Evolutionary conservation across 2,113 vertebrate genomes (phyloP).

Genomic region (Alouatta palliata): DNA sequence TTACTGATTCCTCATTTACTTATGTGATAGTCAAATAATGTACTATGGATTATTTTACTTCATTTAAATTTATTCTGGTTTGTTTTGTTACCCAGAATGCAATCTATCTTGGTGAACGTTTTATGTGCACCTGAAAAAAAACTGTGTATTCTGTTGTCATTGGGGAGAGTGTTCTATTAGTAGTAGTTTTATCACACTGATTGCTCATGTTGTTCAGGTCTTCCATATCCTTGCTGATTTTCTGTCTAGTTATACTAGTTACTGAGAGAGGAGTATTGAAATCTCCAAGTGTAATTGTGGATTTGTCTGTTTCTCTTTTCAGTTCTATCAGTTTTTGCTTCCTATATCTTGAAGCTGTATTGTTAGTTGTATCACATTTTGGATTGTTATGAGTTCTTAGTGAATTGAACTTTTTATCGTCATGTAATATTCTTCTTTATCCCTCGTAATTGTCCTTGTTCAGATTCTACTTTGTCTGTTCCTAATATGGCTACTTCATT

Average conservation of each 20-base stretch:
- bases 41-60: neutral
- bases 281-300: neutral
- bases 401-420: neutral
- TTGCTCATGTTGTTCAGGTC: neutral
- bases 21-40: neutral
- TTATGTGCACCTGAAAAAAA: neutral
- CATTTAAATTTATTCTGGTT: constrained; percentile 10
- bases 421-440: neutral
- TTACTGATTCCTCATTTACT: constrained; percentile 42
- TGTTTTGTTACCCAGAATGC: neutral
- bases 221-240: neutral
- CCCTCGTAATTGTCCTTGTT: neutral
- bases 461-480: neutral
- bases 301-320: neutral
- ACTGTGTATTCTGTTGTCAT: neutral
- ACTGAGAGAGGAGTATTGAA: neutral
- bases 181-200: neutral
- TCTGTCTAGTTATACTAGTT: neutral
- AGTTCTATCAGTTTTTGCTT: neutral
- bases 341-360: neutral
- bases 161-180: neutral
- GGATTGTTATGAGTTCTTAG: neutral
- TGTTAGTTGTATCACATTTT: neutral
- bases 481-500: neutral
- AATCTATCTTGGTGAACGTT: neutral